A percentile compares a stretch with the other conserved stretches of the same genome.
Evolutionary conservation across 1,140 invertebrate genomes (phyloP).

Genomic region (Onthophagus taurus): DNA sequence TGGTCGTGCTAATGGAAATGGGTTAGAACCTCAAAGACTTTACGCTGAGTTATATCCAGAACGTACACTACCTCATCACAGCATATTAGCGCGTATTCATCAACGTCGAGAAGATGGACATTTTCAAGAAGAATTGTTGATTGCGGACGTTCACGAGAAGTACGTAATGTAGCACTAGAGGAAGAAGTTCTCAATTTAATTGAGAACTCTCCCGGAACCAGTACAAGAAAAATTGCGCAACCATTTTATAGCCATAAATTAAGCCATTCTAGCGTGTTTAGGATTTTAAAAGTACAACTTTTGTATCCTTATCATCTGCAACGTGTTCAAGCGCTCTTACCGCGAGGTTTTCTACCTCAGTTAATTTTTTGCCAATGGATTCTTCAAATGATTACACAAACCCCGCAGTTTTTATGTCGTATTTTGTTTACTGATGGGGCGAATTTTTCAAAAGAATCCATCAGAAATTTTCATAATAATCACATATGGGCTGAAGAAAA

Average conservation of each 20-base stretch:
- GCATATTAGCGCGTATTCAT: conserved; percentile 16
- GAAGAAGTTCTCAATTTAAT: too few relatives aligned
- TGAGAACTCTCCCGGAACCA: too few relatives aligned
- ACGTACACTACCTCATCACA: conserved; percentile 15
- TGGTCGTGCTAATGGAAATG: conserved; percentile 12
- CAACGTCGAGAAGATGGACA: conserved; percentile 15
- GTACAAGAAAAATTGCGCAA: conserved; percentile 16
- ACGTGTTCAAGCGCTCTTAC: conserved; percentile 16
- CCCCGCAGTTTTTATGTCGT: too few relatives aligned
- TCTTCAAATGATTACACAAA: too few relatives aligned
- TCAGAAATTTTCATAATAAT: conserved; percentile 13
- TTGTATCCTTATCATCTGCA: conserved; percentile 19
- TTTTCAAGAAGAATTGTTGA: conserved; percentile 13
- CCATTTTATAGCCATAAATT: conserved; percentile 11
- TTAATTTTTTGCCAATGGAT: conserved; percentile 17
- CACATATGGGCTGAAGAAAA: conserved; percentile 15
- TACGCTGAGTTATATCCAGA: too few relatives aligned
- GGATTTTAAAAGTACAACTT: conserved; percentile 19
- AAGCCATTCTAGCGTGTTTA: conserved; percentile 13
- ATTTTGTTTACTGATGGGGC: too few relatives aligned
- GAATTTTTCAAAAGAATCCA: conserved; percentile 14
- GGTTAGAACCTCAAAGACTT: conserved; percentile 9
- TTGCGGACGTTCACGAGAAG: conserved; percentile 12
- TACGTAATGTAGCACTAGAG: conserved; percentile 16
- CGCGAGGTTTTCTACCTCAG: conserved; percentile 12